These are phyloP conservation scores for Cyprinella venusta DNA, from an alignment of 2,797 vertebrate genomes.

Conservation along the genomic window DNA sequence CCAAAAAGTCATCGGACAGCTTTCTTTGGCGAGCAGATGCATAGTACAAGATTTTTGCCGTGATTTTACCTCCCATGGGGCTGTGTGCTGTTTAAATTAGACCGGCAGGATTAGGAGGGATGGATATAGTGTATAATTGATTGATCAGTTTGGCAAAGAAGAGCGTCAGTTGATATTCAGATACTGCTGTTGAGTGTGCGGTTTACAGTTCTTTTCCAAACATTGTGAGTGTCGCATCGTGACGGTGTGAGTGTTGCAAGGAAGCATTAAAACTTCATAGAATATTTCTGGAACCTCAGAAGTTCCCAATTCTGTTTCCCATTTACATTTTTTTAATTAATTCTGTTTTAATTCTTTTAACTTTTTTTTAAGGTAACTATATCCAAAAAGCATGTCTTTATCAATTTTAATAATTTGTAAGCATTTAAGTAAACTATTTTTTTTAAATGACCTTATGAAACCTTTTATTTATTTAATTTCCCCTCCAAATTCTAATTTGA, in stretches of 20 bases:
- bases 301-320: no score
- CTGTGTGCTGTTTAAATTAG: neutral
- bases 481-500: no score
- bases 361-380: neutral
- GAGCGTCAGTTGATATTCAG: neutral
- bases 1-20: slow-evolving; percentile 33
- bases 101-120: neutral
- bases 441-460: neutral
- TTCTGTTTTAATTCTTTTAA: neutral
- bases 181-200: neutral
- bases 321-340: neutral
- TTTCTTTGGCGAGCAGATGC: slow-evolving; percentile 26
- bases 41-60: neutral
- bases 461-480: no score
- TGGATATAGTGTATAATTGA: neutral
- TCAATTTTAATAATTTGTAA: neutral
- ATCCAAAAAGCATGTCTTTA: neutral
- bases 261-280: neutral
- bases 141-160: neutral
- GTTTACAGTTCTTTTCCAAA: no score
- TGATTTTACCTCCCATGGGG: neutral
- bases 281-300: no score
- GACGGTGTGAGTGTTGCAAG: neutral
- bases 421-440: no score
- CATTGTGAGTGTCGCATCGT: no score